Percentiles rank a stretch among this genome's conserved stretches.
These are phyloP conservation scores for Lottia scabra DNA, from an alignment of 2,888 invertebrate genomes.

Conservation along the genomic window DNA sequence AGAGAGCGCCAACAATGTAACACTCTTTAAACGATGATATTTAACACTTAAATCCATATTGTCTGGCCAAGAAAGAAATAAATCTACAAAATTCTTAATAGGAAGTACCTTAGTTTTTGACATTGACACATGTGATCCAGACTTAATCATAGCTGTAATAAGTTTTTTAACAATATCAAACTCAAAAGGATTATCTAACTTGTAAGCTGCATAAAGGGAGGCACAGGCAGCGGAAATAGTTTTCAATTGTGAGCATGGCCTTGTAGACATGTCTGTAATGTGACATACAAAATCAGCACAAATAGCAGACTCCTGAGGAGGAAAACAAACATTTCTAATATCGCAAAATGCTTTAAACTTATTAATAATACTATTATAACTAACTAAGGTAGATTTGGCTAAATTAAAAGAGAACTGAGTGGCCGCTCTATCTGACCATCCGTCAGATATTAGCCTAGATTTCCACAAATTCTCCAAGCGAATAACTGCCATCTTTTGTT, in stretches of 20 bases:
- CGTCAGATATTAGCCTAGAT: background rate
- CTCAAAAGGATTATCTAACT: too few relatives aligned
- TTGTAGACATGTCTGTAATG: slow-evolving; percentile 1
- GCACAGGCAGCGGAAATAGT: background rate
- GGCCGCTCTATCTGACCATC: background rate
- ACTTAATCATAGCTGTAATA: slow-evolving; percentile 6
- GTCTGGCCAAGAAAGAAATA: slow-evolving; percentile 1
- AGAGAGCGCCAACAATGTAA: slow-evolving; percentile 6
- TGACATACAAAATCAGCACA: slow-evolving; percentile 6
- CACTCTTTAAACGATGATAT: slow-evolving; percentile 5
- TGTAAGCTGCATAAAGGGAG: background rate
- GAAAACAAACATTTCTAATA: background rate
- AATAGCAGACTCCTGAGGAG: background rate
- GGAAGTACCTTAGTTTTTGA: slow-evolving; percentile 4
- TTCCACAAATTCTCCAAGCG: background rate
- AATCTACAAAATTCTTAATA: background rate
- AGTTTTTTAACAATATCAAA: background rate
- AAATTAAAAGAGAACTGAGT: background rate
- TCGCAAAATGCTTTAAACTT: background rate
- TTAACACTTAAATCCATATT: background rate
- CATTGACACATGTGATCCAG: too few relatives aligned
- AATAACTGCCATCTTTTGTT: background rate
- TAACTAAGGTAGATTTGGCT: background rate
- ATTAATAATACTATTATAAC: background rate
- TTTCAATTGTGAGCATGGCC: slow-evolving; percentile 3